Base-by-base conservation (phyloP, 2,113 vertebrate species). In the Orientallactaga bullata region DNA sequence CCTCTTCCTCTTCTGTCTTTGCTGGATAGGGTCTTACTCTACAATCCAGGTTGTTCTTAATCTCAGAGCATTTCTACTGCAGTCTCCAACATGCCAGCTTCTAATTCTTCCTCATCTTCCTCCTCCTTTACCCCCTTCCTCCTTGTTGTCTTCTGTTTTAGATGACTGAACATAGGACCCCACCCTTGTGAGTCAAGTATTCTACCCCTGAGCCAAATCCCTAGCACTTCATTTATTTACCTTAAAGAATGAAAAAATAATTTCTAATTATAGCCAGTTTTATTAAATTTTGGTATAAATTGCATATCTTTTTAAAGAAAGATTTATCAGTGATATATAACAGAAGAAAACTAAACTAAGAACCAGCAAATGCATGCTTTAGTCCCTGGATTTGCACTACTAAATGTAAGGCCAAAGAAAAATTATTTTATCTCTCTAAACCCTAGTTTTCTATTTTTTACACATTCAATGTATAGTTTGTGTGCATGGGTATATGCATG, bases 241-340 rank as follows among this genome's bases (percentile, higher is more conserved):
- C 20, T 90, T 55, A 89, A 85, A 61, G 21, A 39, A 10, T 30
- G 66, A 55, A 83, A n/a, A 85, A 10, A 11, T 69, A 32, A 32
- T 42, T 23, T 9, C 7, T 37, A n/a, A 11, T 42, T 61, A 24
- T 47, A 21, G 5, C 17, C 61, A 63, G 18, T 9, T 66, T 71
- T 77, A n/a, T 37, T 10, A 63, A 47, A 7, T 58, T 55, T n/a
- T 55, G 18, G 16, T 5, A 58, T 66, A 30, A 71, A 55, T 92
- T 87, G 72, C 35, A 32, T 81, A 32, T 89, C 69, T 82, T 89
- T 35, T 88, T 39, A n/a, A 68, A 55, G 24, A 60, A 51, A 84
- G 37, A 32, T 32, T 77, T 32, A 6, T 72, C 55, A n/a, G 8
- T 39, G 24, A 71, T 42, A 72, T 1, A n/a, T 13, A 51, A 65